Evolutionary conservation across 2,797 vertebrate genomes (phyloP), one percentile per base, ranked within the genome.

Genomic region (Enteromius viviparus): DNA sequence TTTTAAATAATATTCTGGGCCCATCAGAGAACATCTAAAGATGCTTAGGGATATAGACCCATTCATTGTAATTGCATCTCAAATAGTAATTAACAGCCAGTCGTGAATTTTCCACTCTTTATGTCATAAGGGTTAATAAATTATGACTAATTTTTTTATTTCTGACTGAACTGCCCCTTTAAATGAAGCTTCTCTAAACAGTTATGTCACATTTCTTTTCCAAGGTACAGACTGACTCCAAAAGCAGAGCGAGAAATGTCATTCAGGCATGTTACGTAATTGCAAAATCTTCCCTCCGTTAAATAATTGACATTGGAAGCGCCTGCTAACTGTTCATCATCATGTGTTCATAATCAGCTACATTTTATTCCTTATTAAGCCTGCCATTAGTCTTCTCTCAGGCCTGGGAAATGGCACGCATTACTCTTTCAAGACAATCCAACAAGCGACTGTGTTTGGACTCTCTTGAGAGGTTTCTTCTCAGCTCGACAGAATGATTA

Each of bases 211-310:
- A n/a, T 37, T 68, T 72, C 47, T 42, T 32, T 51, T 26, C 78
- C 47, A 78, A 68, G 65, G 85, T 26, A 42, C 66, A 77, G n/a
- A 77, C 80, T 80, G 80, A 68, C 83, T 80, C 78, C 62, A 65
- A 34, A 3, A 65, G 7, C 62, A 65, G 32, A 79, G 82, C 68
- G 58, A 45, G 32, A 60, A 81, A 58, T 83, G 21, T 72, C 75
- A 77, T 81, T 64, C 84, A 17, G 32, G 75, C 68, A 26, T 47
- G 55, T 86, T 85, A 85, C 60, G 82, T 85, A 89, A 88, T 75
- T 78, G 42, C 40, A 29, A 85, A 83, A 85, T 78, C 42, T 58
- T 83, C 76, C 71, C 40, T 66, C 55, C 29, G 51, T 66, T 42
- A 77, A 69, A 74, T 77, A 81, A 87, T 70, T 88, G 84, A 78